Conservation (phyloP, 1,140 invertebrate genomes). For the Sipha flava region DNA sequence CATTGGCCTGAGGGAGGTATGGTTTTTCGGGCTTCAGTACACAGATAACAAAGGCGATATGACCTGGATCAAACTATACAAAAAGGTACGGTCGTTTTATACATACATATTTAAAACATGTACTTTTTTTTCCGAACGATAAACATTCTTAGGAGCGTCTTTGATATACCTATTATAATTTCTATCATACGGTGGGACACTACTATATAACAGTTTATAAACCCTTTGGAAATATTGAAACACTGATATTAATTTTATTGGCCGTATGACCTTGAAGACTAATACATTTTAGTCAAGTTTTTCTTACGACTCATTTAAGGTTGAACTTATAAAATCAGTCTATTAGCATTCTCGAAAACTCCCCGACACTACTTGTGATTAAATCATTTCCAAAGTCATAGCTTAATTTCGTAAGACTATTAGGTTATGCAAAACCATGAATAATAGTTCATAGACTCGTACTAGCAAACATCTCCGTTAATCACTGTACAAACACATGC, state of each 20-base stretch:
- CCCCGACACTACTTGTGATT: not conserved
- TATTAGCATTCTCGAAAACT: not conserved
- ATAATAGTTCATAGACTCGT: not conserved
- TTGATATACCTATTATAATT: no score
- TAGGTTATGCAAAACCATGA: constrained; percentile 24
- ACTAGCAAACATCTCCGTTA: not conserved
- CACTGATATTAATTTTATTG: not conserved
- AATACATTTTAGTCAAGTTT: not conserved
- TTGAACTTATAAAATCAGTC: not conserved
- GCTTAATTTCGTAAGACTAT: constrained; percentile 10
- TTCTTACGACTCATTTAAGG: not conserved
- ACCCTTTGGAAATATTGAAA: not conserved
- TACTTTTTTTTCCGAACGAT: not conserved
- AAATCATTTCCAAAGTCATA: not conserved
- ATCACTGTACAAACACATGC: not conserved
- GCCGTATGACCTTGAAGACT: not conserved
- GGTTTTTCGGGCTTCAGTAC: constrained; percentile 99
- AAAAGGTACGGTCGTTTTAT: constrained; percentile 68
- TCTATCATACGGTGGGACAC: no score
- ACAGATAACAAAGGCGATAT: constrained; percentile 94
- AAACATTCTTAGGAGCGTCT: no score
- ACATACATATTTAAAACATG: not conserved
- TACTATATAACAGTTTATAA: not conserved
- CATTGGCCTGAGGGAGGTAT: constrained; percentile 96
- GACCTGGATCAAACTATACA: constrained; percentile 99